Percentiles rank a stretch among this genome's conserved stretches.
phyloP scores from a whole-genome alignment of 2,113 vertebrate species.

The Pituophis catenifer region DNA sequence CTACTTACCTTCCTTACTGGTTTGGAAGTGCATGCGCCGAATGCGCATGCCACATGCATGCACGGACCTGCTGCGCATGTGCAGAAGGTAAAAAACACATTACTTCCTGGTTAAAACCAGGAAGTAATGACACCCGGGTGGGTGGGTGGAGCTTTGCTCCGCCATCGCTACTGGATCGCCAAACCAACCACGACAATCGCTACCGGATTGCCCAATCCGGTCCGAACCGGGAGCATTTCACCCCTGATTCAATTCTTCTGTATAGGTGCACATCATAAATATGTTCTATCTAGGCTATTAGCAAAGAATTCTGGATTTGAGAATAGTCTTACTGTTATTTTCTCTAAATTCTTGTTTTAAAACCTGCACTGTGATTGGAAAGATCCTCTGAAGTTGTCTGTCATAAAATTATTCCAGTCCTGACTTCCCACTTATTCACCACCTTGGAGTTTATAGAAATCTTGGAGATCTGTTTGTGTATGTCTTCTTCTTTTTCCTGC shows the following conservation, averaged over 20 bases:
- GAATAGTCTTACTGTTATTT: not conserved
- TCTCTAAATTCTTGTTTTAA: not conserved
- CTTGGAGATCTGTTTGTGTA: not conserved
- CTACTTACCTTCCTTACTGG: too few species aligned
- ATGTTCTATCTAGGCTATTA: not conserved
- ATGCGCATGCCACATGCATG: too few species aligned
- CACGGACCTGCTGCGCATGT: too few species aligned
- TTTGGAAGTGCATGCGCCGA: too few species aligned
- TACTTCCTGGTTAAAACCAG: too few species aligned
- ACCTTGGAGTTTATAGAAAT: not conserved
- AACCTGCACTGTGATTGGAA: not conserved
- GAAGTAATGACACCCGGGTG: too few species aligned
- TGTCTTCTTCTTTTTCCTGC: not conserved
- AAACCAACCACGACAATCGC: too few species aligned
- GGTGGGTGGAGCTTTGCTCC: too few species aligned
- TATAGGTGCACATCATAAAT: not conserved
- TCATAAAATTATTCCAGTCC: not conserved
- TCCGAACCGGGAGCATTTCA: too few species aligned
- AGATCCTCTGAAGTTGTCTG: not conserved
- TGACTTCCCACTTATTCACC: not conserved
- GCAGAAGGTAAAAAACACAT: too few species aligned
- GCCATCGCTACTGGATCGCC: too few species aligned
- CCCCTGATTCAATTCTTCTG: not conserved
- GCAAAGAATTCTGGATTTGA: not conserved
- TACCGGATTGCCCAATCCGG: too few species aligned